Evolutionary conservation across 2,888 invertebrate species (phyloP).

Genomic region (Agrochola lychnidis): DNA sequence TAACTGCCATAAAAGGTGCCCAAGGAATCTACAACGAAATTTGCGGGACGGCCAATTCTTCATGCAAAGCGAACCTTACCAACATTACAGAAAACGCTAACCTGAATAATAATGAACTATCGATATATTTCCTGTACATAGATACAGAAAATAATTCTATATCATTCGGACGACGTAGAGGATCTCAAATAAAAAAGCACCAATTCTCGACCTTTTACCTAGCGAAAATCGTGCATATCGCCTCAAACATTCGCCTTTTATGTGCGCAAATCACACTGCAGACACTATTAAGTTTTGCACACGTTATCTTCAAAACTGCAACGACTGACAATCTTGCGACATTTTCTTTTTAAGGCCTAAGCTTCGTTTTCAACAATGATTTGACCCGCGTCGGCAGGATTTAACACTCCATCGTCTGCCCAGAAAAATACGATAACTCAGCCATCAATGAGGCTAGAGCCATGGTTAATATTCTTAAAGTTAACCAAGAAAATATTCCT

Average conservation of each 20-base stretch:
- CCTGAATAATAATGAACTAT: conserved; percentile 1
- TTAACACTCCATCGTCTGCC: fast-evolving
- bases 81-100: not conserved
- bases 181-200: too few species aligned
- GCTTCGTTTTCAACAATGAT: too few species aligned
- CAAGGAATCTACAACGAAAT: conserved; percentile 7
- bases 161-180: not conserved
- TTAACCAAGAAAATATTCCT: too few species aligned
- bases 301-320: not conserved
- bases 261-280: not conserved
- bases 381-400: not conserved
- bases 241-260: not conserved
- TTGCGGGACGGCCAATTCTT: conserved; percentile 21
- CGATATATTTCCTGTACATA: not conserved
- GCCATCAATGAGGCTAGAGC: not conserved
- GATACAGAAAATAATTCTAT: not conserved
- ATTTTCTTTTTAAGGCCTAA: too few species aligned
- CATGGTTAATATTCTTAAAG: not conserved
- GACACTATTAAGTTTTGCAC: not conserved
- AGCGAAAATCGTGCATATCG: not conserved
- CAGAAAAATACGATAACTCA: not conserved
- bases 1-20: not conserved
- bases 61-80: conserved; percentile 19
- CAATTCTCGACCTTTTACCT: too few species aligned
- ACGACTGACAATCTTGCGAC: too few species aligned